phyloP scores from a whole-genome alignment of 64 coral and sea anemone genomes.

The Montipora cactus region DNA sequence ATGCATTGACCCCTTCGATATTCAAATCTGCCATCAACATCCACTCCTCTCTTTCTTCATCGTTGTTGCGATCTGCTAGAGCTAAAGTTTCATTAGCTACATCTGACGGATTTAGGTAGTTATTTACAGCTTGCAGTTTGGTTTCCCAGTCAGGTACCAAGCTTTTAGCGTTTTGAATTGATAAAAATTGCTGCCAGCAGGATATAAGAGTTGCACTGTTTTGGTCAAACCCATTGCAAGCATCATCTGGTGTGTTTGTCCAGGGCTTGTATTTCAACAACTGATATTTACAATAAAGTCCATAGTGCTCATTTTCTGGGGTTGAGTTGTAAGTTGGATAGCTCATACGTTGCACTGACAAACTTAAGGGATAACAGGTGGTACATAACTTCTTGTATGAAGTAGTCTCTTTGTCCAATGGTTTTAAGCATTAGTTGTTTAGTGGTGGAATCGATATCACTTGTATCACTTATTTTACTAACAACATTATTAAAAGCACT shows the following conservation, averaged over 20 bases:
- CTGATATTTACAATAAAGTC: neutral
- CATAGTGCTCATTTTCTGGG: neutral
- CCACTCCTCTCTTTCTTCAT: neutral
- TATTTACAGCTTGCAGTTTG: no score
- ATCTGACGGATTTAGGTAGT: no score
- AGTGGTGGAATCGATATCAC: neutral
- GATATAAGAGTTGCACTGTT: neutral
- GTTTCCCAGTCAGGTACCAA: neutral
- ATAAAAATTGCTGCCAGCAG: neutral
- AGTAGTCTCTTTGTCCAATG: conserved; percentile 62
- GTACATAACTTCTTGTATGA: conserved; percentile 75
- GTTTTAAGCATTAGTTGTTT: conserved; percentile 66
- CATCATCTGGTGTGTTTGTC: neutral
- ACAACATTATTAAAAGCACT: conserved; percentile 66
- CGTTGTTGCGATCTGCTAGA: neutral
- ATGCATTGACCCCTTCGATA: neutral
- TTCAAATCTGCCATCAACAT: neutral
- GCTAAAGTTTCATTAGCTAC: no score
- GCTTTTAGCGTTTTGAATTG: neutral
- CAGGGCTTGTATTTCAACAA: neutral
- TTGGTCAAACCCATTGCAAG: neutral
- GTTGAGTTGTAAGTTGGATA: conserved; percentile 14
- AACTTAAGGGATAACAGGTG: conserved; percentile 49
- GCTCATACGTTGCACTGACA: conserved; percentile 45
- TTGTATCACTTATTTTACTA: neutral